A percentile compares a stretch with the other conserved stretches of the same genome.
Evolutionary conservation across 2,113 vertebrate species (phyloP).

Genomic region (Lepus timidus): DNA sequence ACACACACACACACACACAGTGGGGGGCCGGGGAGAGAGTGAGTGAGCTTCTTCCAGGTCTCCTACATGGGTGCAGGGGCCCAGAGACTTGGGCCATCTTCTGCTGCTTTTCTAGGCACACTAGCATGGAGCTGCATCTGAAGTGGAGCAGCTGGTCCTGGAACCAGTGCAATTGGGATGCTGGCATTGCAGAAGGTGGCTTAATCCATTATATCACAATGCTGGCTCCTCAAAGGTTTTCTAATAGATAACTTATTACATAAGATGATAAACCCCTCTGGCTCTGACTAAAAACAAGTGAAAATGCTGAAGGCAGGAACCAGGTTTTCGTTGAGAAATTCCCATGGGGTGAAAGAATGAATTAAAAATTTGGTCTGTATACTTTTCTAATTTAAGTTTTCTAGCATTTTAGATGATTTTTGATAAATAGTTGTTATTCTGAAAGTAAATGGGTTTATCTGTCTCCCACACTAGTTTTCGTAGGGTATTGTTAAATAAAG

Average conservation of each 20-base stretch:
- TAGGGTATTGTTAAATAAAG: not conserved
- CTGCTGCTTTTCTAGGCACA: no score
- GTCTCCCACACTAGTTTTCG: not conserved
- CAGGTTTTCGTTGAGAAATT: not conserved
- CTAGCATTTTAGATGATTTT: not conserved
- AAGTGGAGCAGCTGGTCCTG: no score
- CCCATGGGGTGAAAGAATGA: not conserved
- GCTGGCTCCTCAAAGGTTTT: not conserved
- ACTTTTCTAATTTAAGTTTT: not conserved
- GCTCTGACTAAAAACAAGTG: conserved; percentile 24
- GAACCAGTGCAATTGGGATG: no score
- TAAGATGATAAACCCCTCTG: not conserved
- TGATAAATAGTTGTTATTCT: not conserved
- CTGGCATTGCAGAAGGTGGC: no score
- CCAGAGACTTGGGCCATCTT: no score
- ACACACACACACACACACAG: no score
- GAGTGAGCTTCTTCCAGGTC: no score
- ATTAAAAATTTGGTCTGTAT: not conserved
- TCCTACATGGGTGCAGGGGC: no score
- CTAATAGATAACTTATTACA: conserved; percentile 28
- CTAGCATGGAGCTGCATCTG: no score
- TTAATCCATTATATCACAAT: no score
- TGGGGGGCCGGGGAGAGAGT: no score
- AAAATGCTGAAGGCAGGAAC: conserved; percentile 8
- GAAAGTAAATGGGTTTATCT: not conserved